phyloP scores from a whole-genome alignment of 30 jellyfish, hydroid and myxozoan genomes.

The Phacellophora camtschatica region DNA sequence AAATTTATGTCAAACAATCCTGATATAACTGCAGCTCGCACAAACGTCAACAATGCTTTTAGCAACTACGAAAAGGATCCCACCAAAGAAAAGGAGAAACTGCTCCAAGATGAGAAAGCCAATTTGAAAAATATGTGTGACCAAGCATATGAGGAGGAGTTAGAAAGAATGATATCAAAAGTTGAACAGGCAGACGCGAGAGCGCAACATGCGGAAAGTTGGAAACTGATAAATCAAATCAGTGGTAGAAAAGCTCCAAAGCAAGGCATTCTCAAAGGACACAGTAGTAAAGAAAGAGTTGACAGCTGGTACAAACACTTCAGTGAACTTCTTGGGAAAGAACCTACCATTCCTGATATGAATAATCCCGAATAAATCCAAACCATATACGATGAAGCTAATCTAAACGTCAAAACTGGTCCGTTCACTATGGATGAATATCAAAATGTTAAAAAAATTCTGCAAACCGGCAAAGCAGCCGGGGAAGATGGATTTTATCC shows the following conservation, averaged over 20 bases:
- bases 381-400: background rate
- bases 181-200: slow-evolving; percentile 27
- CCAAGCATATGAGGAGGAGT: background rate
- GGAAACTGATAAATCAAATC: slow-evolving; percentile 28
- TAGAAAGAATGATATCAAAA: background rate
- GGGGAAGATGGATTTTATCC: background rate
- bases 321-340: background rate
- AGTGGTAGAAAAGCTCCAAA: slow-evolving; percentile 13
- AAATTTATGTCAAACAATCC: background rate
- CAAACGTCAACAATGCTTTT: background rate
- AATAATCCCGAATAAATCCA: background rate
- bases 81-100: background rate
- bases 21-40: background rate
- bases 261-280: slow-evolving; percentile 21
- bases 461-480: background rate
- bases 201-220: slow-evolving; percentile 30
- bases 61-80: background rate
- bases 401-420: background rate
- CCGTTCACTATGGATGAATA: background rate
- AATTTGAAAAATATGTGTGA: slow-evolving; percentile 4
- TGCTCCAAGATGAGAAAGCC: background rate
- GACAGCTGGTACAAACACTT: slow-evolving; percentile 37
- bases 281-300: background rate
- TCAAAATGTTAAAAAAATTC: background rate
- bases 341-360: background rate